Conservation (phyloP, 1,140 invertebrate species). For the Drosophila ogumai region DNA sequence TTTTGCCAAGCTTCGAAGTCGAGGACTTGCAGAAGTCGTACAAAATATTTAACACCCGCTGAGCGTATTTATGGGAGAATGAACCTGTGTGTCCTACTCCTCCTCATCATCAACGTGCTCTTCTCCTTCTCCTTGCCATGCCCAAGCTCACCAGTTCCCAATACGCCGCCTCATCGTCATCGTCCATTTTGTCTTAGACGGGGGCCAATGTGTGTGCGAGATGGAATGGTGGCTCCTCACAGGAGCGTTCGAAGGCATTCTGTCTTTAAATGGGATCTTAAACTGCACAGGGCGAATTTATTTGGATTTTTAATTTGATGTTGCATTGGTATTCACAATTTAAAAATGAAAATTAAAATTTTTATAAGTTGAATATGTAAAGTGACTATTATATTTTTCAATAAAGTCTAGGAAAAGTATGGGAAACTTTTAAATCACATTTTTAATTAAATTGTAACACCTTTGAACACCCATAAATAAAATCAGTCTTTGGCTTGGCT, state of each 20-base stretch:
- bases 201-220: conserved; percentile 20
- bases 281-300: background rate
- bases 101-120: conserved; percentile 31
- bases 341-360: too few species aligned
- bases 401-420: too few species aligned
- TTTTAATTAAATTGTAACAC: background rate
- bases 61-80: conserved; percentile 84
- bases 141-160: conserved; percentile 6
- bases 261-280: background rate
- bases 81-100: conserved; percentile 73
- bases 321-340: background rate
- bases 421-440: too few species aligned
- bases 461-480: background rate
- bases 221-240: conserved; percentile 11
- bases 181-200: conserved; percentile 75
- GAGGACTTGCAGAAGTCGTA: conserved; percentile 80
- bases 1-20: conserved; percentile 57
- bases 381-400: too few species aligned
- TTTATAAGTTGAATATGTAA: too few species aligned
- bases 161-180: conserved; percentile 17
- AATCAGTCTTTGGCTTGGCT: too few species aligned
- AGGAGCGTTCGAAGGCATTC: conserved; percentile 12
- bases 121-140: background rate
- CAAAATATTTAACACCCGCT: conserved; percentile 83
- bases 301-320: too few species aligned